Evolutionary conservation across 2,113 vertebrate genomes (phyloP).

Genomic region (Pelusios castaneus): DNA sequence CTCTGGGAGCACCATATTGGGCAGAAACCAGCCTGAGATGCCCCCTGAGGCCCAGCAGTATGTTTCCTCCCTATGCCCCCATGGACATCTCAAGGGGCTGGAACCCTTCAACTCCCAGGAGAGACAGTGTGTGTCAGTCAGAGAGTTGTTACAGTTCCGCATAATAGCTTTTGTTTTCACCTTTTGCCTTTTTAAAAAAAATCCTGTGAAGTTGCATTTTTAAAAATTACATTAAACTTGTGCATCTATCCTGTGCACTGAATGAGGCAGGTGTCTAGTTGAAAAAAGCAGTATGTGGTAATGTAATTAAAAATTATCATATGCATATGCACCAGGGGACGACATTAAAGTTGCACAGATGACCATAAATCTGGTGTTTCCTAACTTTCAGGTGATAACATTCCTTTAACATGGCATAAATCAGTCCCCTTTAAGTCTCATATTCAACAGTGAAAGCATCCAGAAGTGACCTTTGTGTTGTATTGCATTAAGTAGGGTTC

Average conservation of each 20-base stretch:
- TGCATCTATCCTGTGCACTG: conserved; percentile 16
- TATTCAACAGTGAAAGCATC: not conserved
- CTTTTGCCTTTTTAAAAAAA: not conserved
- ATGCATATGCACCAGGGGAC: conserved; percentile 45
- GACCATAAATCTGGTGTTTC: not conserved
- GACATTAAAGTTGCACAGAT: not conserved
- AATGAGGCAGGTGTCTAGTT: conserved; percentile 45
- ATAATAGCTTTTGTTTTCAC: not conserved
- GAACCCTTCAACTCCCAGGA: not conserved
- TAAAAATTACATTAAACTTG: conserved; percentile 53
- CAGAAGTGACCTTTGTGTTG: not conserved
- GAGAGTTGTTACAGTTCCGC: not conserved
- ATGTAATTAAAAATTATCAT: conserved; percentile 54
- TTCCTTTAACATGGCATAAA: not conserved
- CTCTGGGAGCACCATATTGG: not conserved
- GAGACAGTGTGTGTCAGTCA: not conserved
- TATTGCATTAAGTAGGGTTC: not conserved
- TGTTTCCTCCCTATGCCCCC: not conserved
- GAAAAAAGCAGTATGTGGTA: conserved; percentile 30
- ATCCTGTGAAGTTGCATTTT: not conserved
- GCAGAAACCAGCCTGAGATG: not conserved
- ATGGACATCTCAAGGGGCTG: not conserved
- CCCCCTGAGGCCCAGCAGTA: not conserved
- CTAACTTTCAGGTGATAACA: not conserved
- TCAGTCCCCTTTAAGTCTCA: not conserved